These are phyloP conservation scores for Entomobrya multifasciata DNA, from an alignment of 2,888 invertebrate species.

Conservation along the genomic window DNA sequence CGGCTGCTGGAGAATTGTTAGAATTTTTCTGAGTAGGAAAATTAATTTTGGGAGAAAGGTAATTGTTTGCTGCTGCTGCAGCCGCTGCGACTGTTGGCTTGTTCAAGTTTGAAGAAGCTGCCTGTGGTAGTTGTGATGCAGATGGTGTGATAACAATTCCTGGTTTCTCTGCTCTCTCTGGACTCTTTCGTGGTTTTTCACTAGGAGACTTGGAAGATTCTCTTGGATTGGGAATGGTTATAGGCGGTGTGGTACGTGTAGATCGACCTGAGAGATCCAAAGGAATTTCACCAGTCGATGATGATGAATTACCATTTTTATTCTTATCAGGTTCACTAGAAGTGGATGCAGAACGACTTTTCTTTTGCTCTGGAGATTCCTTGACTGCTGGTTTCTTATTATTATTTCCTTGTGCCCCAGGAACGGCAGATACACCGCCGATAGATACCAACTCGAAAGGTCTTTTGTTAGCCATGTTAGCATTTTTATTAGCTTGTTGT, in stretches of 20 bases:
- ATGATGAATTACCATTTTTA: constrained; percentile 47
- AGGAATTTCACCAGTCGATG: constrained; percentile 68
- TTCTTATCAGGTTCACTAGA: constrained; percentile 73
- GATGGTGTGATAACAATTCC: constrained; percentile 39
- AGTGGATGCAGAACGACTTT: constrained; percentile 66
- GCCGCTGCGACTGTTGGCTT: background rate
- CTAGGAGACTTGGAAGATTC: constrained; percentile 67
- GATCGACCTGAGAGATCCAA: constrained; percentile 74
- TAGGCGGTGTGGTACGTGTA: constrained; percentile 62
- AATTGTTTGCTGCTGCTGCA: constrained; percentile 7
- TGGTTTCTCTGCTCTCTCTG: constrained; percentile 44
- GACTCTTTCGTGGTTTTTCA: constrained; percentile 49
- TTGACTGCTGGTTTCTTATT: constrained; percentile 59
- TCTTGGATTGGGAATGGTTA: constrained; percentile 54
- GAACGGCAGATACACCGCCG: constrained; percentile 5
- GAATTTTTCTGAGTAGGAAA: constrained; percentile 21
- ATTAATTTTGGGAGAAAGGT: constrained; percentile 56
- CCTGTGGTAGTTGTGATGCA: background rate
- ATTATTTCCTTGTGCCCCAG: constrained; percentile 52
- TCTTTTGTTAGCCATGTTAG: constrained; percentile 57
- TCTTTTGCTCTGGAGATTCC: constrained; percentile 60
- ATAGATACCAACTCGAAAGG: constrained; percentile 54
- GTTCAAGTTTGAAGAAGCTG: background rate
- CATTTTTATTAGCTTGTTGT: constrained; percentile 55
- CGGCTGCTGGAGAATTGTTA: background rate